Conservation (phyloP, 2,888 invertebrate species). For the Rotaria magnacalcarata region DNA sequence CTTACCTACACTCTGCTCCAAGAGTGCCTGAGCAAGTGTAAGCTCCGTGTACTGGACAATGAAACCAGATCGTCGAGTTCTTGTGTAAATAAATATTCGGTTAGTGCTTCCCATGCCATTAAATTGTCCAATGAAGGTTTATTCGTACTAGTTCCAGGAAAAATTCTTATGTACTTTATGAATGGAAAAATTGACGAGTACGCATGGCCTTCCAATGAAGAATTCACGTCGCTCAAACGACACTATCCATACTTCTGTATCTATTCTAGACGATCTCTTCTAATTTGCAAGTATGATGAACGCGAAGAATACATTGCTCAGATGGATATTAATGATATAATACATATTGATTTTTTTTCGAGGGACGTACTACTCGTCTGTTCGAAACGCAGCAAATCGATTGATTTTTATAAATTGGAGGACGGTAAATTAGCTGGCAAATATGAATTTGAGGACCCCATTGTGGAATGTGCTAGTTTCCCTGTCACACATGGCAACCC, state of each 20-base stretch:
- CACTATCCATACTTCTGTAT: not conserved
- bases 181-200: no score
- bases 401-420: not conserved
- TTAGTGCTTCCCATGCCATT: not conserved
- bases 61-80: not conserved
- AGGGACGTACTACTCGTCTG: not conserved
- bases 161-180: no score
- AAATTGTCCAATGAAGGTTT: no score
- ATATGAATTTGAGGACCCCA: not conserved
- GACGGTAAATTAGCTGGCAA: not conserved
- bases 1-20: not conserved
- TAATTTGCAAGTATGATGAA: not conserved
- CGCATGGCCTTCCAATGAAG: no score
- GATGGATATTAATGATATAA: not conserved
- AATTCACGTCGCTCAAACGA: no score
- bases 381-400: not conserved
- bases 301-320: not conserved
- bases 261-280: no score
- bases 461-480: not conserved
- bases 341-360: not conserved
- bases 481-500: accelerated
- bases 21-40: not conserved
- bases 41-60: not conserved
- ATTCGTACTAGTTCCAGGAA: no score
- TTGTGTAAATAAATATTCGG: not conserved